phyloP scores from a whole-genome alignment of 1,140 invertebrate species.

The Solenopsis invicta region DNA sequence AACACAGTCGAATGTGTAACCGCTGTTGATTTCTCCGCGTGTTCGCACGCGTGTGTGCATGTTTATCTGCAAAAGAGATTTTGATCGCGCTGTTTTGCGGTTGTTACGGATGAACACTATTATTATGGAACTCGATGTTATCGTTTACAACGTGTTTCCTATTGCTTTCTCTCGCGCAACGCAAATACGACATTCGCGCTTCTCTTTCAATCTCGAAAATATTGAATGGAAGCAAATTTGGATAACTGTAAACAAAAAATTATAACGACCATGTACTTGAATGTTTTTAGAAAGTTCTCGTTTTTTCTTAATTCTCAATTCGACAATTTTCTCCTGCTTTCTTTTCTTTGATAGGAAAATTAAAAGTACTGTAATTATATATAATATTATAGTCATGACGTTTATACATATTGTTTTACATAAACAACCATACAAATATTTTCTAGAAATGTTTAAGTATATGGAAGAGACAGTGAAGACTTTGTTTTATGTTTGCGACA shows the following conservation, averaged over 20 bases:
- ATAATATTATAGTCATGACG: too few relatives aligned
- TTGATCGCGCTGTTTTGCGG: conserved; percentile 40
- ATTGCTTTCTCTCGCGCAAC: neutral
- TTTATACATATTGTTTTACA: too few relatives aligned
- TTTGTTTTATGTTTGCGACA: too few relatives aligned
- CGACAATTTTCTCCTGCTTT: too few relatives aligned
- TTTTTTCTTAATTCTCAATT: neutral
- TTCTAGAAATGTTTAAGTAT: too few relatives aligned
- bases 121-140: conserved; percentile 44
- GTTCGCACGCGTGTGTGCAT: conserved; percentile 11
- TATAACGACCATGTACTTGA: neutral
- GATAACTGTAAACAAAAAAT: neutral
- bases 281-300: neutral
- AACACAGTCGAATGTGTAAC: conserved; percentile 49
- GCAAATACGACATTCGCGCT: neutral
- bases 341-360: too few relatives aligned
- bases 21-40: conserved; percentile 21
- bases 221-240: neutral
- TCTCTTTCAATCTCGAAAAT: neutral
- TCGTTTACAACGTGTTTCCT: conserved; percentile 25
- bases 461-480: too few relatives aligned
- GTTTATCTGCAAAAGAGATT: conserved; percentile 45
- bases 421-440: too few relatives aligned
- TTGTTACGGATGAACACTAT: conserved; percentile 49
- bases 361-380: too few relatives aligned